phyloP scores from a whole-genome alignment of 2,797 vertebrate species.

The Poeciliopsis turneri region DNA sequence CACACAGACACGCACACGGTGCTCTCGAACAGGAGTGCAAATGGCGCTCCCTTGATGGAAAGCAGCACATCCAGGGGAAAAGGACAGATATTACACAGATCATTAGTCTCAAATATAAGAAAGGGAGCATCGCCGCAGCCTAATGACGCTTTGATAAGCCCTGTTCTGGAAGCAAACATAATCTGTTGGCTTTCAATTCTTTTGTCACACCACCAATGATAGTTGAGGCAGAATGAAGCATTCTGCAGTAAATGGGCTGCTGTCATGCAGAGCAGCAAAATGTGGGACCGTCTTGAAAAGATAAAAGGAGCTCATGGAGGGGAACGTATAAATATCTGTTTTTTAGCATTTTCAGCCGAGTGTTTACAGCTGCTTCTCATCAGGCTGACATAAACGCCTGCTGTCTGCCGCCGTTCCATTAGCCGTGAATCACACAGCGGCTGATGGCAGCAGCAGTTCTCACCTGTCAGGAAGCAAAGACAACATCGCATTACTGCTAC shows the following conservation, averaged over 20 bases:
- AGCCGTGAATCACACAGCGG: constrained; percentile 30
- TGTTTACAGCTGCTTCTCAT: constrained; percentile 47
- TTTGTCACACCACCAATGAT: constrained; percentile 76
- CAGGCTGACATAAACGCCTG: constrained; percentile 43
- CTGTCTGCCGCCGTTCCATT: constrained; percentile 45
- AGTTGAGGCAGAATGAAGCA: constrained; percentile 71
- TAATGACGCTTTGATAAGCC: constrained; percentile 87
- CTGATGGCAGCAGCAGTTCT: constrained; percentile 24
- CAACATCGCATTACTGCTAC: constrained; percentile 41
- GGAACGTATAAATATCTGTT: constrained; percentile 53
- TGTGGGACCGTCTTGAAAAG: constrained; percentile 26
- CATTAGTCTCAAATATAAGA: constrained; percentile 87
- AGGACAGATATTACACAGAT: constrained; percentile 86
- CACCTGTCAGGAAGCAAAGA: constrained; percentile 31
- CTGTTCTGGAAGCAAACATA: constrained; percentile 83
- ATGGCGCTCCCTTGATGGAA: constrained; percentile 73
- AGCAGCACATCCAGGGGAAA: constrained; percentile 74
- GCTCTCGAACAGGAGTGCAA: constrained; percentile 69
- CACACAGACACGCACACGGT: background rate
- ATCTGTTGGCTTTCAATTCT: constrained; percentile 85
- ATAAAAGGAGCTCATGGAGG: constrained; percentile 31
- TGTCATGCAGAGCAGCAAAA: constrained; percentile 43
- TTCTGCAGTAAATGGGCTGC: constrained; percentile 58
- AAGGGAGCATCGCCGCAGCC: constrained; percentile 71
- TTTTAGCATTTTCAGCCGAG: constrained; percentile 23